phyloP scores from a whole-genome alignment of 2,888 invertebrate genomes.

The Caenorhabditis macrosperma region DNA sequence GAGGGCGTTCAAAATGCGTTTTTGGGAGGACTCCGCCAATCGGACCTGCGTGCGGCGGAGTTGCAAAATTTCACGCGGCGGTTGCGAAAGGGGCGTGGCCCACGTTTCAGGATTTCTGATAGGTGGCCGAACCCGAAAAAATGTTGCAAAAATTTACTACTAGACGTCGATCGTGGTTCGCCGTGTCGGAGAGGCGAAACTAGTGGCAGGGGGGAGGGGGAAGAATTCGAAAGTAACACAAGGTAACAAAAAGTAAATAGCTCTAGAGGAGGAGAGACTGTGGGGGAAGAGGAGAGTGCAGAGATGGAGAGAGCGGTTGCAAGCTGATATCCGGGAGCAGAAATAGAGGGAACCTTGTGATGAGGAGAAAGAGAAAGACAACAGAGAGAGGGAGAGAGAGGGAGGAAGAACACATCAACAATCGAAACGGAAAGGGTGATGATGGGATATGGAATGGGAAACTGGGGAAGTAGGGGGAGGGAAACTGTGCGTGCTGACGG shows the following conservation, averaged over 20 bases:
- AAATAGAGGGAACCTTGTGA: slow-evolving; percentile 3
- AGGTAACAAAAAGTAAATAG: slow-evolving; percentile 34
- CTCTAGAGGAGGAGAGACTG: neutral
- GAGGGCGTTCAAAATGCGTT: no score
- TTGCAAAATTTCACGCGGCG: no score
- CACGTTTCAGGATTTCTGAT: no score
- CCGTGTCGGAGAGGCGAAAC: neutral
- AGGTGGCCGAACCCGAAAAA: no score
- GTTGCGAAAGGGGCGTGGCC: no score
- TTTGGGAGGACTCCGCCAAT: no score
- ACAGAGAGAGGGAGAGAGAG: neutral
- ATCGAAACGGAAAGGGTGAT: neutral
- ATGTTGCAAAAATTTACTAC: no score
- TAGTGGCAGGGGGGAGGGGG: neutral
- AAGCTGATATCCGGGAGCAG: slow-evolving; percentile 29
- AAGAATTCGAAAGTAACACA: slow-evolving; percentile 20
- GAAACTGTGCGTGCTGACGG: neutral
- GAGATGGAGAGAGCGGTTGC: neutral
- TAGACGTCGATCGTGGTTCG: no score
- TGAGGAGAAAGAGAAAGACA: slow-evolving; percentile 10
- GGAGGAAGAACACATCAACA: slow-evolving; percentile 6
- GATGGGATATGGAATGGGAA: neutral
- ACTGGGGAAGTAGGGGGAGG: neutral
- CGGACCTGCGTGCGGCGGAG: no score
- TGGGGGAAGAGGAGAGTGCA: neutral